Conservation (phyloP, 2,113 vertebrate genomes). For the Tamias sibiricus region DNA sequence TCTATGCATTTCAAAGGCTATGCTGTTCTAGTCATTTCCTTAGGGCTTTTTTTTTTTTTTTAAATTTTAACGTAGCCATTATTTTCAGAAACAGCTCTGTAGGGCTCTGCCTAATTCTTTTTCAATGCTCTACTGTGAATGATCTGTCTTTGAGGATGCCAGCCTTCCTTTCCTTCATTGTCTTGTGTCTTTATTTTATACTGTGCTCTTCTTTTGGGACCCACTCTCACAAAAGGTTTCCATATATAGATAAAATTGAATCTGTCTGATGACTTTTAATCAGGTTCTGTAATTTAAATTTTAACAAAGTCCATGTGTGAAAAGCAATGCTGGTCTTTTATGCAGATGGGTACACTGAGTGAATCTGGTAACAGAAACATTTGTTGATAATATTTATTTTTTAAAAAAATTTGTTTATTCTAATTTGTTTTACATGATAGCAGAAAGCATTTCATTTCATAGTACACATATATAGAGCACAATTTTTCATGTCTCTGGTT, state of each 20-base stretch:
- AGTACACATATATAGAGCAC: too few relatives aligned
- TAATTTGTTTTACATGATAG: too few relatives aligned
- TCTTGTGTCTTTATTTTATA: neutral
- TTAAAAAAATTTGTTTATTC: too few relatives aligned
- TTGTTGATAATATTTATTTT: neutral
- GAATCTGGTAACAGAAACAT: neutral
- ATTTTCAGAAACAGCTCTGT: constrained; percentile 56
- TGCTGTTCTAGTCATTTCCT: constrained; percentile 20
- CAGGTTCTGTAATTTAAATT: constrained; percentile 26
- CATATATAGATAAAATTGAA: neutral
- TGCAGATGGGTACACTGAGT: neutral
- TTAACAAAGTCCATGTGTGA: constrained; percentile 13
- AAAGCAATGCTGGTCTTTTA: constrained; percentile 20
- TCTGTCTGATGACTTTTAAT: constrained; percentile 46
- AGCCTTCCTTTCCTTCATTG: neutral
- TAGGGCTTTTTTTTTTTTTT: neutral
- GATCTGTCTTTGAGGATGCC: neutral
- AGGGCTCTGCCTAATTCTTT: constrained; percentile 17
- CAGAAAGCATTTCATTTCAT: too few relatives aligned
- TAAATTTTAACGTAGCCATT: neutral
- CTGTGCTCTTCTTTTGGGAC: neutral
- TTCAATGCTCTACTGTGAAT: neutral
- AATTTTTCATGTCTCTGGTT: too few relatives aligned
- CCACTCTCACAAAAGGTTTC: constrained; percentile 1
- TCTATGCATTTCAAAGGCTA: constrained; percentile 43